A percentile compares a stretch with the other conserved stretches of the same genome.
These are phyloP conservation scores for Sebastes oblongus DNA, from an alignment of 2,797 vertebrate species.

Conservation along the genomic window DNA sequence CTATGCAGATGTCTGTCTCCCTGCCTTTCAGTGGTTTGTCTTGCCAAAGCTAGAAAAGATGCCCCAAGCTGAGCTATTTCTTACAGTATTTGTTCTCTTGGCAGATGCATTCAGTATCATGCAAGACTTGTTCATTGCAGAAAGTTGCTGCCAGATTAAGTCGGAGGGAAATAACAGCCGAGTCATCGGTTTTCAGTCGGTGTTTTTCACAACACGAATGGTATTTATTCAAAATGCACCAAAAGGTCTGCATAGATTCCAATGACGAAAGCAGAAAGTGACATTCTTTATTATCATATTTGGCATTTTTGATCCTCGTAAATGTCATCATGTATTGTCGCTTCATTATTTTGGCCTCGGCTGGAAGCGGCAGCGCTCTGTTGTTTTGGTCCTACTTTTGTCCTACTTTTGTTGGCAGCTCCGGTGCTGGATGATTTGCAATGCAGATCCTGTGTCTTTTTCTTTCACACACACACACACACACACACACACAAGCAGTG, in stretches of 20 bases:
- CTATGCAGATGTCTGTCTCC: neutral
- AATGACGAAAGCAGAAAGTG: neutral
- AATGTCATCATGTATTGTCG: neutral
- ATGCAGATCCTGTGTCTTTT: slow-evolving; percentile 45
- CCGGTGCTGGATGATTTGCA: slow-evolving; percentile 41
- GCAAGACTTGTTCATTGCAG: neutral
- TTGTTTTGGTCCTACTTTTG: slow-evolving; percentile 21
- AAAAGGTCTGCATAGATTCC: neutral
- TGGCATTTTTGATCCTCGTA: neutral
- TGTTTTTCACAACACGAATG: neutral
- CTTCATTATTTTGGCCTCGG: neutral
- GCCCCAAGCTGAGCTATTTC: neutral
- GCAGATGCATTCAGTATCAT: neutral
- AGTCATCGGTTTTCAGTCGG: slow-evolving; percentile 9
- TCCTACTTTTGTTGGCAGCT: slow-evolving; percentile 36
- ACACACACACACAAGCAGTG: neutral
- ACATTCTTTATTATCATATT: slow-evolving; percentile 3
- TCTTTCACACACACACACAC: neutral
- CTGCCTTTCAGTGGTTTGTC: neutral
- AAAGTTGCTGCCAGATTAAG: neutral
- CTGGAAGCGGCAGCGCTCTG: neutral
- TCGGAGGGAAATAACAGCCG: neutral
- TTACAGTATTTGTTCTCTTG: neutral
- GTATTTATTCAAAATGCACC: neutral
- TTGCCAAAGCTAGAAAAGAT: neutral